These are phyloP conservation scores for Iselma pallidipennis DNA, from an alignment of 2,888 invertebrate species.

Conservation along the genomic window DNA sequence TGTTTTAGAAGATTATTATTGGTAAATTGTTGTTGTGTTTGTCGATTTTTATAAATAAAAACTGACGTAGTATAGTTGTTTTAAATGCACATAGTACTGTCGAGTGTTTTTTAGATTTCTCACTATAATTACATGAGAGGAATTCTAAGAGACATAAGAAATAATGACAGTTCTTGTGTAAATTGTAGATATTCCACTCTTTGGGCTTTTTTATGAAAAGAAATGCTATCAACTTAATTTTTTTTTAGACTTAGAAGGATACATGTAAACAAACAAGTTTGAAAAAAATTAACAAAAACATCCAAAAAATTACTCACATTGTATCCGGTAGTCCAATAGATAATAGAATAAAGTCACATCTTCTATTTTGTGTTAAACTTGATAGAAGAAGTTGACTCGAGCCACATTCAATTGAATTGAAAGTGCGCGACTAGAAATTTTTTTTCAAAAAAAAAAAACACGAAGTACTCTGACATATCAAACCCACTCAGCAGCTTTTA, in stretches of 20 bases:
- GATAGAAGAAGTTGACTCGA: neutral
- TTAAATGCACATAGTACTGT: constrained; percentile 1
- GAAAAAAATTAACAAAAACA: neutral
- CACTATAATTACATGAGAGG: constrained; percentile 4
- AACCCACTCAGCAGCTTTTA: constrained; percentile 10
- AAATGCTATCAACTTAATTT: neutral
- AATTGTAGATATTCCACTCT: constrained; percentile 3
- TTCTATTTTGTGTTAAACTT: constrained; percentile 6
- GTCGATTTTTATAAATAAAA: neutral
- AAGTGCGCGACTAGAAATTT: constrained; percentile 15
- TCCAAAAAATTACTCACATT: constrained; percentile 6
- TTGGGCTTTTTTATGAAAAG: neutral
- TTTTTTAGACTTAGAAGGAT: neutral
- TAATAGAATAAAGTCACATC: constrained; percentile 9
- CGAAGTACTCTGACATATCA: constrained; percentile 6
- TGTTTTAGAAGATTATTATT: too few relatives aligned
- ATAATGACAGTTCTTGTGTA: constrained; percentile 6
- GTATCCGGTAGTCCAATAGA: constrained; percentile 3
- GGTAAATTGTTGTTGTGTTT: neutral
- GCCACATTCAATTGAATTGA: constrained; percentile 6
- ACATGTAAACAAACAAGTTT: neutral
- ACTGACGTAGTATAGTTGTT: neutral
- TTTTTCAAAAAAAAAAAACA: constrained; percentile 6
- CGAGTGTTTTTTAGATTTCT: constrained; percentile 4
- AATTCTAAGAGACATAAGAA: constrained; percentile 6